Base-by-base conservation (phyloP, 1,140 invertebrate species). In the Heliconius melpomene region DNA sequence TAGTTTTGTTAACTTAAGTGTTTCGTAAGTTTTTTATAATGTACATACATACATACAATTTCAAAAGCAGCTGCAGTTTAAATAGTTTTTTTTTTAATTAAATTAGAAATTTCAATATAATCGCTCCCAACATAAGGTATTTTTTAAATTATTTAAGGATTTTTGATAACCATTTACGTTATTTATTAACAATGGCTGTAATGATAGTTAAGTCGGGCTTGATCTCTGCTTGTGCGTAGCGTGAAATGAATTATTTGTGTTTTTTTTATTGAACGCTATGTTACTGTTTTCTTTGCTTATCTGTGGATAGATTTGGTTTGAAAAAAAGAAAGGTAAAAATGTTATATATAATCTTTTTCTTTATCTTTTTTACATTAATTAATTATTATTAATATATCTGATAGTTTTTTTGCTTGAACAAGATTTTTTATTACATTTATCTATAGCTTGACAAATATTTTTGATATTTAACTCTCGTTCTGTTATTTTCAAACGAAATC, bases 161-260 rank as follows among this genome's bases (percentile, higher is more conserved):
- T 66, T 66, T 52, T 66, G 29, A 66, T 66, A 66, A 66, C 23
- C 60, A 66, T 66, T 66, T 66, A 66, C 13, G 60, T 66, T 66
- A 66, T 66, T 66, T 66, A 66, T 66, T 66, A 66, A 66, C 60
- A 66, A 66, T 66, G 60, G 60, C 60, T 66, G 60, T 66, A 66
- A 66, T 66, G 60, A 26, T 66, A 66, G 60, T 66, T 66, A 66
- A 66, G 60, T 66, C 60, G 60, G 60, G 60, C 60, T 66, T 66
- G 60, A 66, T 66, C 60, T 66, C 60, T 66, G 26, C 60, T 66
- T 66, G 60, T 66, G 60, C 60, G 60, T 66, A 66, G 60, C 60
- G 60, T 26, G 20, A 29, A 66, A 29, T 29, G 26, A 66, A 66
- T 16, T 66, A 26, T 13, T 66, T 66, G 54, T 66, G 18, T 66